Conservation (phyloP, 2,113 vertebrate species). For the Rhagologus leucostigma region DNA sequence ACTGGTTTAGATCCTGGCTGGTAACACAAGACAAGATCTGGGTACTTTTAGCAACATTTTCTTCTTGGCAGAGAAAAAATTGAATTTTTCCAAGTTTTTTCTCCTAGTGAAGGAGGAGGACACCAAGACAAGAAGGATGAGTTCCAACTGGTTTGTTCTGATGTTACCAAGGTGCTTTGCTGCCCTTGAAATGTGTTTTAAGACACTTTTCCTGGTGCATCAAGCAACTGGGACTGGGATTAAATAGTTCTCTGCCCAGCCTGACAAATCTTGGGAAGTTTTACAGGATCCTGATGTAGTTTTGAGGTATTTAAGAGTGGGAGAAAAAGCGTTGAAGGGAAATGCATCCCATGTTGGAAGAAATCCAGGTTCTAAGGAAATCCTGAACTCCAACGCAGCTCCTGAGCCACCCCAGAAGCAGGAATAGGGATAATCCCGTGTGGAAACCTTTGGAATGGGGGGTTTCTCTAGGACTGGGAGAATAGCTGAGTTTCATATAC, state of each 20-base stretch:
- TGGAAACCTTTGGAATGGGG: neutral
- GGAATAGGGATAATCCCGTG: neutral
- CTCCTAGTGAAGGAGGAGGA: neutral
- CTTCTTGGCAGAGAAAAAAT: neutral
- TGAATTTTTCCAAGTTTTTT: neutral
- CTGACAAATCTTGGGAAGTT: neutral
- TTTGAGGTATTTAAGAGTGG: neutral
- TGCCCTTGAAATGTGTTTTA: neutral
- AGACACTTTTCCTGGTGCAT: neutral
- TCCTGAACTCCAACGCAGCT: neutral
- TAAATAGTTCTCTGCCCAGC: neutral
- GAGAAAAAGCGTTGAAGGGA: neutral
- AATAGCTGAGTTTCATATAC: neutral
- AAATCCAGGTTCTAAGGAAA: neutral
- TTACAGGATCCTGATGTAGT: neutral
- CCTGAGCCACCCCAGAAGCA: neutral
- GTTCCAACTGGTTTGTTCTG: neutral
- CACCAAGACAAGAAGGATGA: neutral
- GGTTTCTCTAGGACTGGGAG: neutral
- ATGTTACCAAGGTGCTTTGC: neutral
- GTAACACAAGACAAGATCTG: rapidly evolving
- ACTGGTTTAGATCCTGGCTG: neutral
- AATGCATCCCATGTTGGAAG: neutral
- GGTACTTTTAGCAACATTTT: neutral
- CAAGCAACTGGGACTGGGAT: neutral